A percentile compares a stretch with the other conserved stretches of the same genome.
These are phyloP conservation scores for Scomberomorus guttatus DNA, from an alignment of 2,797 vertebrate genomes.

Conservation along the genomic window DNA sequence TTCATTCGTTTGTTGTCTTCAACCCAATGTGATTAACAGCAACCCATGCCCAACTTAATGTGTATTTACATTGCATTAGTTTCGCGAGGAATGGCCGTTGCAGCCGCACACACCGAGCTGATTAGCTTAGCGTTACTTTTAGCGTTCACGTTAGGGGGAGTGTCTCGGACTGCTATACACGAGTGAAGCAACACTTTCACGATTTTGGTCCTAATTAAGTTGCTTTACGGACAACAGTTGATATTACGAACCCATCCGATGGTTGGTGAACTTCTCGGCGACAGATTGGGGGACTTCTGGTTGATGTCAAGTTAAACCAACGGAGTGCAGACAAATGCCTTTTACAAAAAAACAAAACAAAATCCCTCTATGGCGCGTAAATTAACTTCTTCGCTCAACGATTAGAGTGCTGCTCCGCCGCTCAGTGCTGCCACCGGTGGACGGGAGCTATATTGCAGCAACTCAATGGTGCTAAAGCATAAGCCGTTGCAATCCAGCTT, in stretches of 20 bases:
- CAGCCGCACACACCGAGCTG: neutral
- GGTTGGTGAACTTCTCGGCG: accelerated
- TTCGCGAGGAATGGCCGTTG: neutral
- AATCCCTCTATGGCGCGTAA: conserved; percentile 13
- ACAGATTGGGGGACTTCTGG: accelerated
- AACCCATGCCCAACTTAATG: neutral
- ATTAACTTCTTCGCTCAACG: neutral
- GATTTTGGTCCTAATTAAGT: neutral
- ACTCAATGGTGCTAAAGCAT: neutral
- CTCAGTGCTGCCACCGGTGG: conserved; percentile 3
- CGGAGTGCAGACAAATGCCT: accelerated
- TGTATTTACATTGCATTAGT: neutral
- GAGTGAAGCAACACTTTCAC: neutral
- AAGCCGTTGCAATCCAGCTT: neutral
- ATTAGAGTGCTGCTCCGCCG: neutral
- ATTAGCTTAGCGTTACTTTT: conserved; percentile 22
- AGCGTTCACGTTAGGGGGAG: neutral
- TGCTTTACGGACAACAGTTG: neutral
- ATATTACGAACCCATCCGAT: neutral
- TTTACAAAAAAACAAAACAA: too few species aligned
- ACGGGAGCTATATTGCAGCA: conserved; percentile 8
- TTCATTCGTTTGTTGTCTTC: neutral
- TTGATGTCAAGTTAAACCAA: neutral
- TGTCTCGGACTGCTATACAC: neutral
- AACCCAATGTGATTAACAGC: too few species aligned